Evolutionary conservation across 30 jellyfish, hydroid and myxozoan genomes (phyloP).

Genomic region (Aurelia sp.): DNA sequence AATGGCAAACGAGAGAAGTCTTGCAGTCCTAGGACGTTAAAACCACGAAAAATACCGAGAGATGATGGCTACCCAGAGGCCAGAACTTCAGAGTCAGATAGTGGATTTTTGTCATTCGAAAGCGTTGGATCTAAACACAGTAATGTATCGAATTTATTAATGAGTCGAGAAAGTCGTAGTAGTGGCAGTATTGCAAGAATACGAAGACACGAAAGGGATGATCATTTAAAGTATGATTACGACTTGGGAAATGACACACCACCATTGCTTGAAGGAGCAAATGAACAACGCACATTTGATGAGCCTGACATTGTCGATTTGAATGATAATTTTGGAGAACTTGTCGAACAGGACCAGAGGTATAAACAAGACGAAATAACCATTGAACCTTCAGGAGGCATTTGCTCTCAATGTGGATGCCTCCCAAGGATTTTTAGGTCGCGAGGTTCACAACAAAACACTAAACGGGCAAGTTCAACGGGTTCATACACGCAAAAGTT

Average conservation of each 20-base stretch:
- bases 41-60: constrained; percentile 75
- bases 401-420: constrained; percentile 64
- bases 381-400: constrained; percentile 17
- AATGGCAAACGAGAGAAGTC: constrained; percentile 63
- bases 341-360: constrained; percentile 28
- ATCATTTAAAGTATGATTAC: not conserved
- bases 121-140: constrained; percentile 48
- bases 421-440: constrained; percentile 65
- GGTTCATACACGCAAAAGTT: constrained; percentile 34
- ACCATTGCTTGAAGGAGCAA: constrained; percentile 27
- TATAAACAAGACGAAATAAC: constrained; percentile 53
- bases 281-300: constrained; percentile 6
- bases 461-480: constrained; percentile 5
- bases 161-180: constrained; percentile 19
- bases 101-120: constrained; percentile 72
- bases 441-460: constrained; percentile 11
- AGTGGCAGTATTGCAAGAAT: not conserved
- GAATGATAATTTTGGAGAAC: constrained; percentile 27
- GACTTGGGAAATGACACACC: constrained; percentile 23
- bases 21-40: constrained; percentile 63
- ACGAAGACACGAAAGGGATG: constrained; percentile 7
- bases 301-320: constrained; percentile 56
- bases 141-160: constrained; percentile 36
- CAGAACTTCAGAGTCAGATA: constrained; percentile 71
- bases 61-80: constrained; percentile 60